Evolutionary conservation across 2,888 invertebrate genomes (phyloP).

Genomic region (Zaprionus obscuricornis): DNA sequence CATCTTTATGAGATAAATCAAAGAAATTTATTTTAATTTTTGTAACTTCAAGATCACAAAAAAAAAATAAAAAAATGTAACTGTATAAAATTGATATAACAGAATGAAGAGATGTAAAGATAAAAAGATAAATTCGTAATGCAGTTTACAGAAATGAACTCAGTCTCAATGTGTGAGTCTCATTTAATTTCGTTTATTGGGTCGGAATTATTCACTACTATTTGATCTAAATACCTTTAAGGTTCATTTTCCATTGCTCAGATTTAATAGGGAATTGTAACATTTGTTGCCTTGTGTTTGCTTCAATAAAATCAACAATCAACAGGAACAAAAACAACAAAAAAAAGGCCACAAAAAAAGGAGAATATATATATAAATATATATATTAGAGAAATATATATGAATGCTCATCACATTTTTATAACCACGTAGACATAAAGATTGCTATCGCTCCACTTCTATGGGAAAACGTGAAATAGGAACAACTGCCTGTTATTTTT

Average conservation of each 20-base stretch:
- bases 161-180: too few species aligned
- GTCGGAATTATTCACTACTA: not conserved
- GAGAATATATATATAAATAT: slow-evolving; percentile 16
- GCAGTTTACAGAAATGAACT: too few species aligned
- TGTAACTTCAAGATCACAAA: too few species aligned
- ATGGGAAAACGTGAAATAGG: slow-evolving; percentile 3
- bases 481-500: slow-evolving; percentile 13
- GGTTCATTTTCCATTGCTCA: not conserved
- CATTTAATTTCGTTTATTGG: too few species aligned
- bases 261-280: slow-evolving; percentile 40
- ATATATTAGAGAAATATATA: slow-evolving; percentile 43
- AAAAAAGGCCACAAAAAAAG: slow-evolving; percentile 21
- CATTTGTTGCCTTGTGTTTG: slow-evolving; percentile 38
- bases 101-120: too few species aligned
- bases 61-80: too few species aligned
- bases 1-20: too few species aligned
- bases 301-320: slow-evolving; percentile 59
- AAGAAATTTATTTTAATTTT: too few species aligned
- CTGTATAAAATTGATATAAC: too few species aligned
- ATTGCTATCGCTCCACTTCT: slow-evolving; percentile 56
- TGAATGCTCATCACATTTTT: slow-evolving; percentile 78
- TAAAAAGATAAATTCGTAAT: too few species aligned
- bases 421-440: slow-evolving; percentile 78
- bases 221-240: not conserved
- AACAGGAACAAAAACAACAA: slow-evolving; percentile 32